A percentile compares a stretch with the other conserved stretches of the same genome.
Evolutionary conservation across 2,888 invertebrate genomes (phyloP).

Genomic region (Stegophylla sp.): DNA sequence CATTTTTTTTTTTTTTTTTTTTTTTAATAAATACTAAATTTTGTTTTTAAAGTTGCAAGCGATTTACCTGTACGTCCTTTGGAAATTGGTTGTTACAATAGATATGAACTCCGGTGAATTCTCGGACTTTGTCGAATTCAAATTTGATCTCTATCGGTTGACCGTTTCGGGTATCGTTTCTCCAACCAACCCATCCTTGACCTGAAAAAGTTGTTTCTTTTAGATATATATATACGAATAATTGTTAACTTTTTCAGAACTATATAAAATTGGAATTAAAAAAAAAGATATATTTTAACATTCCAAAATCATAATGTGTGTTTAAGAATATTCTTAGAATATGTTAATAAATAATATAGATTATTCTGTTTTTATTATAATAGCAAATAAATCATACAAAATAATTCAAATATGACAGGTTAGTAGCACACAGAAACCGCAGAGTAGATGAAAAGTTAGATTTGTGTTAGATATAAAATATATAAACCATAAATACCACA

Average conservation of each 20-base stretch:
- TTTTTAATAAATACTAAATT: no score
- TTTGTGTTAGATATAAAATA: not conserved
- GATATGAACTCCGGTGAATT: conserved; percentile 82
- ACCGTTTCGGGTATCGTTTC: conserved; percentile 74
- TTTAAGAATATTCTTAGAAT: not conserved
- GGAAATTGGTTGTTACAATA: conserved; percentile 86
- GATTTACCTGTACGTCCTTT: conserved; percentile 78
- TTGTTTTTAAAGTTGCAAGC: no score
- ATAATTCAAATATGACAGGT: no score
- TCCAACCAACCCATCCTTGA: conserved; percentile 92
- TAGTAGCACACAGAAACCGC: no score
- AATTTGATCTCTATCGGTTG: conserved; percentile 75
- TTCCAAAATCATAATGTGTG: not conserved
- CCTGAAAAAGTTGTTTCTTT: conserved; percentile 64
- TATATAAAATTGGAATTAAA: no score
- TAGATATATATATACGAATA: not conserved
- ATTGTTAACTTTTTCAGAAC: not conserved
- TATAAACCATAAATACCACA: not conserved
- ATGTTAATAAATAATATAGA: no score
- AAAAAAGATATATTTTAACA: no score
- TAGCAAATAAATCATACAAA: not conserved
- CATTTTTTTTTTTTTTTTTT: no score
- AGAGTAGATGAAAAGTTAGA: not conserved
- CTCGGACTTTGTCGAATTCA: conserved; percentile 86
- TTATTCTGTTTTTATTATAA: no score